Conservation (phyloP, 1,140 invertebrate genomes). For the Protaetia brevitarsis region DNA sequence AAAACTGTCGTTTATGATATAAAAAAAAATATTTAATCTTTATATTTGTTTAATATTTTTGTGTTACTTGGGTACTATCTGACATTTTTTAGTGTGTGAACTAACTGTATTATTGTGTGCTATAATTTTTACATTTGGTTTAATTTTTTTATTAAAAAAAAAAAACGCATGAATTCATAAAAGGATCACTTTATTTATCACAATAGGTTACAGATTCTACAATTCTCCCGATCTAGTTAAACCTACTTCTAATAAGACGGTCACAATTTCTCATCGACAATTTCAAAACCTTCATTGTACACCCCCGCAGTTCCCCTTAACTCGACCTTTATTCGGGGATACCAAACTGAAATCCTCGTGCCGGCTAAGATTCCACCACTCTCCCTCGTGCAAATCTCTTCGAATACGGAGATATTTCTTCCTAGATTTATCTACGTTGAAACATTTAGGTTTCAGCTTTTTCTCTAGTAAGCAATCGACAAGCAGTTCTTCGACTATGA, state of each 20-base stretch:
- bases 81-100: no score
- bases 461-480: constrained; percentile 63
- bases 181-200: background rate
- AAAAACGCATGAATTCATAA: no score
- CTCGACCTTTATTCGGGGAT: background rate
- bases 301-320: background rate
- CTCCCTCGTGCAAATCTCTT: background rate
- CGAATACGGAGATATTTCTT: background rate
- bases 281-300: background rate
- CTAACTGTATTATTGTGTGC: no score
- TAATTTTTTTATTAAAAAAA: no score
- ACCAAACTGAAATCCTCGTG: background rate
- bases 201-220: background rate
- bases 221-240: background rate
- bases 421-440: constrained; percentile 51
- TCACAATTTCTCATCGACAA: background rate
- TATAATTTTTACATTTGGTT: no score
- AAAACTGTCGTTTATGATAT: no score
- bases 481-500: constrained; percentile 60
- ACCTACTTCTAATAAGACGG: background rate
- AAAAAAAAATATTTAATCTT: no score
- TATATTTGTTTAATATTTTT: no score
- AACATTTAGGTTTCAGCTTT: constrained; percentile 53
- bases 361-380: background rate
- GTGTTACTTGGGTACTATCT: no score